These are phyloP conservation scores for Diplosoma virens DNA, from an alignment of 23 tunicate species.

Conservation along the genomic window DNA sequence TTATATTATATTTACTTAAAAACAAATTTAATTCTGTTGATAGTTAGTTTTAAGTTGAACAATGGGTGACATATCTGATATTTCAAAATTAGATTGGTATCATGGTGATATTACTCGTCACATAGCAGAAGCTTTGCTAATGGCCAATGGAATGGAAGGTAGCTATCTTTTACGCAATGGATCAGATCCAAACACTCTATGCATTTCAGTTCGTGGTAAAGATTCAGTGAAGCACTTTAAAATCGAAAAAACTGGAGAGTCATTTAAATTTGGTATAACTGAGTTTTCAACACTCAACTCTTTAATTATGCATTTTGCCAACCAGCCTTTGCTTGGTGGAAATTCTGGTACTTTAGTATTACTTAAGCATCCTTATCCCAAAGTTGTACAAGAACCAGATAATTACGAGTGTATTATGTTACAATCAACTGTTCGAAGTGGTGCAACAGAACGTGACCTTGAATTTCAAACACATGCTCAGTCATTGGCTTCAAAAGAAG, in stretches of 20 bases:
- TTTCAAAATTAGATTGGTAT: conserved; percentile 47
- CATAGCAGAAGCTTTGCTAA: conserved; percentile 89
- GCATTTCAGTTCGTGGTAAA: conserved; percentile 89
- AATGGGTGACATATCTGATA: conserved; percentile 15
- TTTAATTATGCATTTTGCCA: conserved; percentile 84
- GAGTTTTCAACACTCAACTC: conserved; percentile 71
- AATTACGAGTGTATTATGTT: conserved; percentile 86
- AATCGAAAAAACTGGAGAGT: conserved; percentile 53
- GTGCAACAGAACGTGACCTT: conserved; percentile 78
- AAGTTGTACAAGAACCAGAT: conserved; percentile 87
- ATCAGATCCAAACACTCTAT: conserved; percentile 50
- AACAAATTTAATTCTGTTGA: too few species aligned
- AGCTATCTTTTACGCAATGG: conserved; percentile 86
- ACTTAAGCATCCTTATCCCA: conserved; percentile 83
- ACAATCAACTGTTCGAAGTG: conserved; percentile 87
- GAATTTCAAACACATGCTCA: conserved; percentile 66
- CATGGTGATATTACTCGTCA: conserved; percentile 91
- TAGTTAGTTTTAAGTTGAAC: too few species aligned
- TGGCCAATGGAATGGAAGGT: conserved; percentile 95
- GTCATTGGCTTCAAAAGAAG: conserved; percentile 92
- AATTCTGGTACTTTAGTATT: conserved; percentile 78
- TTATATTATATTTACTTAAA: too few species aligned
- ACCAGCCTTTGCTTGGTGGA: conserved; percentile 91
- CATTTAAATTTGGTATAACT: conserved; percentile 88
- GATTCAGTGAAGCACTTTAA: conserved; percentile 94